Percentiles rank a stretch among this genome's conserved stretches.
These are phyloP conservation scores for Lottia scabra DNA, from an alignment of 2,888 invertebrate genomes.

Conservation along the genomic window DNA sequence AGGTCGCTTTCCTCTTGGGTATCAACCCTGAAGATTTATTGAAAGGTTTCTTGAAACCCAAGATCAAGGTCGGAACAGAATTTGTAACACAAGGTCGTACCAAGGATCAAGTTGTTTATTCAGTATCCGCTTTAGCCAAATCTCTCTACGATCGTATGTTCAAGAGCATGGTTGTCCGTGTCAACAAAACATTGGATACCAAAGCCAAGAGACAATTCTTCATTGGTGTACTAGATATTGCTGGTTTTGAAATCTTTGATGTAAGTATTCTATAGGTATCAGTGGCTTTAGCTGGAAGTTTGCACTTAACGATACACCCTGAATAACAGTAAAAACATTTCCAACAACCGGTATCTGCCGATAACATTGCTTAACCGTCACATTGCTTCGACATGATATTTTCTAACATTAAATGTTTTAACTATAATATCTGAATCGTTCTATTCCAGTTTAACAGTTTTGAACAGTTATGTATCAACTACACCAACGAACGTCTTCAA, in stretches of 20 bases:
- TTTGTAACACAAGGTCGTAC: constrained; percentile 99
- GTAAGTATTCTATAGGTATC: no score
- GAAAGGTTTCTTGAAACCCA: constrained; percentile 84
- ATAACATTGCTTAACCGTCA: no score
- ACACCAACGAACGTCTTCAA: constrained; percentile 96
- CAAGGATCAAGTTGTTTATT: constrained; percentile 77
- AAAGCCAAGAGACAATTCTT: constrained; percentile 98
- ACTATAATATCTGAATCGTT: neutral
- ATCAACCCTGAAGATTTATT: constrained; percentile 87
- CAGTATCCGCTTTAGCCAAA: constrained; percentile 70
- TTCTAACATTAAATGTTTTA: no score
- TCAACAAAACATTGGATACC: constrained; percentile 99
- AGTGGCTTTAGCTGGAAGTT: no score
- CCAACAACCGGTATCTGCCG: no score
- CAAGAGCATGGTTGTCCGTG: constrained; percentile 94
- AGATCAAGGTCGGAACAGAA: constrained; percentile 96
- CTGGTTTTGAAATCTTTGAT: constrained; percentile 99
- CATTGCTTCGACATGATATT: no score
- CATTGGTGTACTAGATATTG: constrained; percentile 99
- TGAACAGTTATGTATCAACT: constrained; percentile 98
- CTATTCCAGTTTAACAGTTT: constrained; percentile 88
- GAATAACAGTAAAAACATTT: no score
- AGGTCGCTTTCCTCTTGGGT: constrained; percentile 90
- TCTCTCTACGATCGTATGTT: constrained; percentile 70
- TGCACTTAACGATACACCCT: no score